Evolutionary conservation across 2,797 vertebrate species (phyloP), one percentile per base, ranked within the genome.

Genomic region (Mycteria americana): DNA sequence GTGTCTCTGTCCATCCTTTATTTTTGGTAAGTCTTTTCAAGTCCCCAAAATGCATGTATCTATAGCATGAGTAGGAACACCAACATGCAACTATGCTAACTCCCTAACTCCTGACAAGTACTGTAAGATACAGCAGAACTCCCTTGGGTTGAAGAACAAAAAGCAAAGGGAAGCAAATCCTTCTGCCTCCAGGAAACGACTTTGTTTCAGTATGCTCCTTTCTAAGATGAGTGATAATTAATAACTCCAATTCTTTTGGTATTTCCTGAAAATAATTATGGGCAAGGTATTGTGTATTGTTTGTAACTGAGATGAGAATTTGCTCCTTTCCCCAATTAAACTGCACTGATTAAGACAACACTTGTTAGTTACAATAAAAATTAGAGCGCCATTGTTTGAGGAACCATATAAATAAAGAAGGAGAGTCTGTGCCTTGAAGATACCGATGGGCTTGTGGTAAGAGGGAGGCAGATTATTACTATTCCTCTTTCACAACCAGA

Each of bases 191-290:
- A 83, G 92, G 95, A 95, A 95, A 83, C 79, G 0, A 51, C 75
- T 92, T 68, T 31, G 82, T 57, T 87, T 85, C 73, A 56, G 2
- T 53, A 37, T 30, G 11, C 53, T 88, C 35, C 64, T 35, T 74
- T 70, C 27, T 43, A 28, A 79, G 68, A 79, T 51, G 60, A 69
- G 45, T 80, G 82, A 41, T 33, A 76, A 89, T 79, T 54, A 85
- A 35, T 11, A 95, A 80, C 39, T 65, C 56, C 21, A 57, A 37
- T 19, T 72, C 39, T 86, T 65, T 27, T 65, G 56, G 54, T 69
- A 79, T 69, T 95, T 97, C 93, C 95, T 88, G 87, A 31, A 85
- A 88, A 91, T 63, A 89, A 94, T 89, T 35, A 57, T 4, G 51
- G 78, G 65, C 67, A 57, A 46, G 35, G 17, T 12, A 41, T 10